Conservation (phyloP, 2,888 invertebrate species). For the Mechanitis messenoides region DNA sequence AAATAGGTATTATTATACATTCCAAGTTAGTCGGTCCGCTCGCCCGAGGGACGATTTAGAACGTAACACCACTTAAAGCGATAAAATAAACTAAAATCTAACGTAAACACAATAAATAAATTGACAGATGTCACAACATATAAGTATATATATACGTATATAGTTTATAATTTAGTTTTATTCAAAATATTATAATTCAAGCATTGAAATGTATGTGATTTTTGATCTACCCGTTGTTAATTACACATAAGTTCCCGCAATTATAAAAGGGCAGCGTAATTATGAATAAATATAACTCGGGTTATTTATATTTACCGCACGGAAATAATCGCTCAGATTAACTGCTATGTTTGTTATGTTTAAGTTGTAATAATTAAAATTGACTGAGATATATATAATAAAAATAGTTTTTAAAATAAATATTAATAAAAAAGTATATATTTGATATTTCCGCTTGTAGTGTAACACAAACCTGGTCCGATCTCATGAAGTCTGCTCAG, state of each 20-base stretch:
- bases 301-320: conserved; percentile 13
- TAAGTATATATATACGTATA: conserved; percentile 6
- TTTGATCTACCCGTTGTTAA: conserved; percentile 11
- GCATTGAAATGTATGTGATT: conserved; percentile 8
- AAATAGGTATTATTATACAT: conserved; percentile 55
- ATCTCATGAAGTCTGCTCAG: conserved; percentile 51
- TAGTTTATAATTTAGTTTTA: conserved; percentile 7
- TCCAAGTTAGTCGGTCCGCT: conserved; percentile 40
- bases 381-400: too few relatives aligned
- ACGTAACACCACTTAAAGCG: conserved; percentile 31
- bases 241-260: conserved; percentile 14
- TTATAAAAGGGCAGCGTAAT: conserved; percentile 14
- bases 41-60: conserved; percentile 42
- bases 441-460: conserved; percentile 44
- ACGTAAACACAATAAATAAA: too few relatives aligned
- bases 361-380: neutral
- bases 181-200: neutral
- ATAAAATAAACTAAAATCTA: conserved; percentile 15
- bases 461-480: conserved; percentile 38
- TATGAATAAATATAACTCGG: conserved; percentile 16
- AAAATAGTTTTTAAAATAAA: too few relatives aligned
- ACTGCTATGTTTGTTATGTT: conserved; percentile 4
- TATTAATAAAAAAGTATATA: too few relatives aligned
- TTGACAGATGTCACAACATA: neutral
- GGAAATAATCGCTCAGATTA: conserved; percentile 19